Evolutionary conservation across 2,797 vertebrate genomes (phyloP), one percentile per base, ranked within the genome.

Genomic region (Holocentrus rufus): DNA sequence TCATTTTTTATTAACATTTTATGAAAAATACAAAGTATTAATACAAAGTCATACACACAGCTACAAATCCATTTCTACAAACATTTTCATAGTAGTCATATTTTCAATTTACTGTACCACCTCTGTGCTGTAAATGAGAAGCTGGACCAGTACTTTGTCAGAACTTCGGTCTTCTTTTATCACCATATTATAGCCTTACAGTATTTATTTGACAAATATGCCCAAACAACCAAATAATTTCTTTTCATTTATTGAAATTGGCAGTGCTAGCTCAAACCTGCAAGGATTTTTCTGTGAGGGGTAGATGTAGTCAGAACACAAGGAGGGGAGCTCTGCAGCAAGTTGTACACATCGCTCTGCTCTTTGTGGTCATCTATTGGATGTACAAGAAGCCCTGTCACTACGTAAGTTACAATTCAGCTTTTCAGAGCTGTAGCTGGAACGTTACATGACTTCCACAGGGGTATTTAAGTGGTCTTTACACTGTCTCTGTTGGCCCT

Each of bases 351-450:
- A 15, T 66, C 60, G 42, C 18, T 72, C 63, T 66, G 69, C 64
- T 65, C 11, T 57, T 13, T 39, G 36, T 13, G 36, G 36, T 39
- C 65, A 76, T 65, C 71, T 75, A 22, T n/a, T 53, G 30, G 44
- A 54, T 64, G 56, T 65, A 69, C 58, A 74, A 42, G 34, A 69
- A 63, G 64, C 77, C 34, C 49, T 65, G 54, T 69, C 36, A 66
- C 52, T 18, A n/a, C n/a, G n/a, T n/a, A 59, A 67, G 65, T 57
- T 71, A 42, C 59, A 65, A 77, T 44, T 7, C 31, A 27, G 17
- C 5, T 30, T 18, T 57, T n/a, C 1, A 63, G 57, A 66, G 56
- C n/a, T 69, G 46, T 25, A 56, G 47, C 23, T 79, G 23, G 53
- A 65, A 59, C 47, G 61, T 70, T 39, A 13, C 36, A 39, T 10